Evolutionary conservation across 1,140 invertebrate species (phyloP).

Genomic region (Drosophila yakuba): DNA sequence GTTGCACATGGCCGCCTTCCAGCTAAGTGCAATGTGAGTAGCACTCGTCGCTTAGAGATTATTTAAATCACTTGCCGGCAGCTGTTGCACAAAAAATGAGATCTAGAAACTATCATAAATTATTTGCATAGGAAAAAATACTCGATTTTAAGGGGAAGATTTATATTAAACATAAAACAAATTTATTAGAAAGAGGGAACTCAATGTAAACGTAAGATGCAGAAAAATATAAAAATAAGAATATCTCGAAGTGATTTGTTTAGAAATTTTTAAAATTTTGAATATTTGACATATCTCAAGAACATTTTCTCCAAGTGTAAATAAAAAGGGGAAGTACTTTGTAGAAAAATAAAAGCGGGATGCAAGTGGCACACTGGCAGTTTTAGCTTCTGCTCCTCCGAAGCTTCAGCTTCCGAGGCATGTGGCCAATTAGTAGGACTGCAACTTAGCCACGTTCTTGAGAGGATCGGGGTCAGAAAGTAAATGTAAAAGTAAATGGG

Average conservation of each 20-base stretch:
- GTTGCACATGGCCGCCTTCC: constrained; percentile 69
- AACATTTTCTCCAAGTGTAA: neutral
- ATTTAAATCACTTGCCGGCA: constrained; percentile 61
- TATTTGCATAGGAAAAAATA: neutral
- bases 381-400: constrained; percentile 1
- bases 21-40: constrained; percentile 80
- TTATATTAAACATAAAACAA: neutral
- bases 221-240: no score
- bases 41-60: constrained; percentile 69
- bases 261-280: neutral
- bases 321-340: neutral
- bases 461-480: constrained; percentile 19
- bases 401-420: neutral
- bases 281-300: no score
- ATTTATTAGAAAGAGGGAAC: neutral
- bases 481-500: neutral
- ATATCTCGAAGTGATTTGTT: no score
- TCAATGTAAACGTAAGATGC: no score
- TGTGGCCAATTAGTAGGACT: constrained; percentile 22
- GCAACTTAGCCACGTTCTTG: constrained; percentile 40
- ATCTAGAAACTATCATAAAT: neutral
- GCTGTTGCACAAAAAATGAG: constrained; percentile 29
- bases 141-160: no score
- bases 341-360: neutral
- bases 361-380: constrained; percentile 8